Percentiles rank a stretch among this genome's conserved stretches.
Conservation (phyloP, 2,797 vertebrate species). For the Sarcophilus harrisii region DNA sequence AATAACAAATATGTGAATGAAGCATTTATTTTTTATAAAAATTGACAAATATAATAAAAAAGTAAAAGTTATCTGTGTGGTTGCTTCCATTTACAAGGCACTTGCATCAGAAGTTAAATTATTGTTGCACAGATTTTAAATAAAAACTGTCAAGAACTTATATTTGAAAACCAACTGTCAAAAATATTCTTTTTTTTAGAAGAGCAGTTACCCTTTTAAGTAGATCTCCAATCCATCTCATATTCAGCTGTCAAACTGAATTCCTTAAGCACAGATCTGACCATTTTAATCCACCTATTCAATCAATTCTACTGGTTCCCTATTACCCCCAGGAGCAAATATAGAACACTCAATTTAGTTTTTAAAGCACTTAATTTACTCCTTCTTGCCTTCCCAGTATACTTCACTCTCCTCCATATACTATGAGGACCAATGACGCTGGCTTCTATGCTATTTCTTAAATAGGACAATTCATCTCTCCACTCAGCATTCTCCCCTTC, state of each 20-base stretch:
- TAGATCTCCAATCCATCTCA: conserved; percentile 33
- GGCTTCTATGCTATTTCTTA: neutral
- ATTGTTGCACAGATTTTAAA: neutral
- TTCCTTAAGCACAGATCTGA: neutral
- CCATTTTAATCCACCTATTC: neutral
- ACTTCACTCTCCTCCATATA: neutral
- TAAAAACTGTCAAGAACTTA: neutral
- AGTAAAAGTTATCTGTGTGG: neutral
- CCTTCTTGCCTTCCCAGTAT: neutral
- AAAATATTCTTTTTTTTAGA: conserved; percentile 34
- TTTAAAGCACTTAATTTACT: neutral
- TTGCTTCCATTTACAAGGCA: neutral
- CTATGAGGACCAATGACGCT: neutral
- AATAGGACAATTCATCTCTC: neutral
- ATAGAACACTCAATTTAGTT: neutral
- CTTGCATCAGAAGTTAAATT: neutral
- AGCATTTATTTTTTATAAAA: neutral
- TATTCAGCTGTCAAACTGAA: neutral
- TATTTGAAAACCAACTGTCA: conserved; percentile 41
- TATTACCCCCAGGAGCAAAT: neutral
- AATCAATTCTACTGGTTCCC: neutral
- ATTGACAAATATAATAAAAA: neutral
- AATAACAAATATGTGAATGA: neutral
- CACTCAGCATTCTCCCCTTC: neutral
- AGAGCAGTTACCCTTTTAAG: conserved; percentile 49